Conservation (phyloP, 2,888 invertebrate species). For the Orchesella flavescens region DNA sequence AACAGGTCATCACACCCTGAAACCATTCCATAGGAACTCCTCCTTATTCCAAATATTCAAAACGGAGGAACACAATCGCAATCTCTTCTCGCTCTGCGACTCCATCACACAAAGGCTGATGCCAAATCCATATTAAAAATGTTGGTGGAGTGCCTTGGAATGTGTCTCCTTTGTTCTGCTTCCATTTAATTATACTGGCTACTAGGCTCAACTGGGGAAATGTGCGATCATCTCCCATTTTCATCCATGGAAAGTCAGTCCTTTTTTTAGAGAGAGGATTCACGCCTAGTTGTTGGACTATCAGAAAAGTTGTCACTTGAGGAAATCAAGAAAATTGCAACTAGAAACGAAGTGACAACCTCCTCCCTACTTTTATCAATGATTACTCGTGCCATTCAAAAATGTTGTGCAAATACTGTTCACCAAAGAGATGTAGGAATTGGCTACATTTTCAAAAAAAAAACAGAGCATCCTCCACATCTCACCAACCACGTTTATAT, state of each 20-base stretch:
- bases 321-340: conserved; percentile 2
- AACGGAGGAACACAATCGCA: too few relatives aligned
- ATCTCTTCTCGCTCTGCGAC: neutral
- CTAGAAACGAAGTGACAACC: neutral
- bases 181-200: neutral
- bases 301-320: neutral
- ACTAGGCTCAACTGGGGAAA: too few relatives aligned
- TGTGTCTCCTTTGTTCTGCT: neutral
- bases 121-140: neutral
- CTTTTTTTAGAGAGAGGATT: neutral
- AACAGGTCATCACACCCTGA: neutral
- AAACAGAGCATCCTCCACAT: too few relatives aligned
- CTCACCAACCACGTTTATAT: too few relatives aligned
- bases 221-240: neutral
- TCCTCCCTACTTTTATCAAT: neutral
- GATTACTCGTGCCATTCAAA: neutral
- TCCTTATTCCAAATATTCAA: neutral
- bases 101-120: conserved; percentile 5
- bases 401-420: too few relatives aligned
- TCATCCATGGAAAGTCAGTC: neutral
- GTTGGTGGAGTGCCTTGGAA: conserved; percentile 1
- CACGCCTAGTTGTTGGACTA: neutral
- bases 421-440: too few relatives aligned
- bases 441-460: too few relatives aligned
- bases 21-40: conserved; percentile 26